phyloP scores from a whole-genome alignment of 2,888 invertebrate genomes.

The Ectemnius continuus region DNA sequence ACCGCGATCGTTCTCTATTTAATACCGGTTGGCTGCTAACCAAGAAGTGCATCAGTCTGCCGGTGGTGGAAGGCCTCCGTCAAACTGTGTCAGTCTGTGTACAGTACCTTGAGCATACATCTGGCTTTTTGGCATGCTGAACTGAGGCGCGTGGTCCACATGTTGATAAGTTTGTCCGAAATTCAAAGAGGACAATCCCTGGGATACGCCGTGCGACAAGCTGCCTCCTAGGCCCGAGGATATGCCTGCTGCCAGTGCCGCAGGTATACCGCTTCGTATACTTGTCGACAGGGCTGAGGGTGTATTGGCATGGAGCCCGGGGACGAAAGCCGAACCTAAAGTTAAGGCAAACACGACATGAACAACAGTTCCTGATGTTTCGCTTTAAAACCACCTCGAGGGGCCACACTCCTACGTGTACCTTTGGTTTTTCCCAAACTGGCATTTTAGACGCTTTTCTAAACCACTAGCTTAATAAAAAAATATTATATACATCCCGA shows the following conservation, averaged over 20 bases:
- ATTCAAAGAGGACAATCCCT: conserved; percentile 49
- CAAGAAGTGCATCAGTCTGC: neutral
- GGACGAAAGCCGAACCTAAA: conserved; percentile 20
- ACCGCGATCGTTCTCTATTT: conserved; percentile 17
- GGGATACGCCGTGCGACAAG: conserved; percentile 42
- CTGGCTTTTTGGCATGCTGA: conserved; percentile 37
- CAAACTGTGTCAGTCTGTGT: neutral
- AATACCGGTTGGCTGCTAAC: neutral
- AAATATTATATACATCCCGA: no score
- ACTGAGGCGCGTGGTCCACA: conserved; percentile 43
- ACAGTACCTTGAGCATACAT: conserved; percentile 52
- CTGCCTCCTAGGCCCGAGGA: conserved; percentile 43
- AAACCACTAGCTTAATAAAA: no score
- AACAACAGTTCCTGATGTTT: neutral
- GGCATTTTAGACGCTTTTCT: no score
- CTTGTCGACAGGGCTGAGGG: conserved; percentile 22
- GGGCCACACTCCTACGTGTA: no score
- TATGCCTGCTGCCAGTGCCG: conserved; percentile 44
- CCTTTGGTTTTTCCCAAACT: no score
- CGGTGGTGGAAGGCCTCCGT: neutral
- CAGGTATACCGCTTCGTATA: conserved; percentile 44
- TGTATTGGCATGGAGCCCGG: neutral
- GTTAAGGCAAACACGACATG: neutral
- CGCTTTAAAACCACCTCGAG: no score
- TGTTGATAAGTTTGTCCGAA: conserved; percentile 53